A percentile compares a stretch with the other conserved stretches of the same genome.
Evolutionary conservation across 1,140 invertebrate species (phyloP).

Genomic region (Drosophila sulfurigaster): DNA sequence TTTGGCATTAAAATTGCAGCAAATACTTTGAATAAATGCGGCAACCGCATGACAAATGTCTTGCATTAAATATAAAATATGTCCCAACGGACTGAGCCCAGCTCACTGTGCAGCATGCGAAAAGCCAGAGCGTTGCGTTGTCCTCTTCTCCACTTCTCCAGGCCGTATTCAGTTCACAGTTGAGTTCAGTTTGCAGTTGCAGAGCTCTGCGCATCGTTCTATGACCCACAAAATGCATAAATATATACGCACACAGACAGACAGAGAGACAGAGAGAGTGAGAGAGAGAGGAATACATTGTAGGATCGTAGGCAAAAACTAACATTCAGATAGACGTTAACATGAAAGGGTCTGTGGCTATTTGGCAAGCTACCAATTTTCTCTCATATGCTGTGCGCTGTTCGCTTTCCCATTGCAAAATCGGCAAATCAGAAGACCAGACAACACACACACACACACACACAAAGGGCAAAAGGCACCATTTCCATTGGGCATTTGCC

Average conservation of each 20-base stretch:
- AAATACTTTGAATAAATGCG: constrained; percentile 70
- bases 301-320: constrained; percentile 8
- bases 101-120: background rate
- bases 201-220: background rate
- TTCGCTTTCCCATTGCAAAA: constrained; percentile 3
- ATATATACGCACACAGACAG: constrained; percentile 4
- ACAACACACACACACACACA: background rate
- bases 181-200: background rate
- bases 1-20: constrained; percentile 69
- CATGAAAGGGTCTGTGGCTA: constrained; percentile 3
- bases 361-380: constrained; percentile 38
- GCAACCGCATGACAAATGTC: constrained; percentile 65
- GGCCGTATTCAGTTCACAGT: constrained; percentile 18
- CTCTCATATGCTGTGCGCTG: background rate
- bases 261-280: background rate
- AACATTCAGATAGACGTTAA: constrained; percentile 22
- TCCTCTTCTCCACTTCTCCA: background rate
- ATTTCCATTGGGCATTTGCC: background rate
- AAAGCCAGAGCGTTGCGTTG: no score
- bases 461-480: background rate
- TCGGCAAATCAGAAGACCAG: background rate
- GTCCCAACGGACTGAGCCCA: constrained; percentile 39
- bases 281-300: background rate
- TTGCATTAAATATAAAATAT: constrained; percentile 69
- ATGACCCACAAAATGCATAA: constrained; percentile 43